phyloP scores from a whole-genome alignment of 2,113 vertebrate species.

The Colaptes auratus region DNA sequence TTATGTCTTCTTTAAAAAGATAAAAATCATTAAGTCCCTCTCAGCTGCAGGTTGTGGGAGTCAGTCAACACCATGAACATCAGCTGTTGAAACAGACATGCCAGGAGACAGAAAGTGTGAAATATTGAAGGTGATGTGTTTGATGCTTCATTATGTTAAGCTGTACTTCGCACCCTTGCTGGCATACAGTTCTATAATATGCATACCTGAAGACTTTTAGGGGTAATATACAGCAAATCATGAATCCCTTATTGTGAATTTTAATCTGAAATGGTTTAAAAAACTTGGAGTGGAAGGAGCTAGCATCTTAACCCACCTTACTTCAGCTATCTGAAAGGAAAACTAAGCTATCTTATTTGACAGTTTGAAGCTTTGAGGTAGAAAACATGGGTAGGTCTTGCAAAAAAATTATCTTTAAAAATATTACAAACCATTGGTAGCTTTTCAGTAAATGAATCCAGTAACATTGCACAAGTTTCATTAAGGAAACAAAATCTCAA shows the following conservation, averaged over 20 bases:
- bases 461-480: background rate
- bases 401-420: background rate
- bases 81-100: background rate
- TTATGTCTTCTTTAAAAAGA: background rate
- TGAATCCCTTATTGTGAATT: background rate
- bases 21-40: background rate
- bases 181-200: background rate
- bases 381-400: background rate
- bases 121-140: background rate
- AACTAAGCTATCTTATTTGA: background rate
- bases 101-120: background rate
- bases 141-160: background rate
- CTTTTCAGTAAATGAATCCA: background rate
- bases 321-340: background rate
- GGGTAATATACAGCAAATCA: background rate
- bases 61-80: background rate
- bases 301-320: background rate
- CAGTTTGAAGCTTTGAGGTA: background rate
- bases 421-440: background rate
- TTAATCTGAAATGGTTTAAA: background rate
- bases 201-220: background rate
- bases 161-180: background rate
- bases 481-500: background rate
- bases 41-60: background rate
- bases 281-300: background rate